These are phyloP conservation scores for Dunckerocampus dactyliophorus DNA, from an alignment of 2,113 vertebrate genomes.

Conservation along the genomic window DNA sequence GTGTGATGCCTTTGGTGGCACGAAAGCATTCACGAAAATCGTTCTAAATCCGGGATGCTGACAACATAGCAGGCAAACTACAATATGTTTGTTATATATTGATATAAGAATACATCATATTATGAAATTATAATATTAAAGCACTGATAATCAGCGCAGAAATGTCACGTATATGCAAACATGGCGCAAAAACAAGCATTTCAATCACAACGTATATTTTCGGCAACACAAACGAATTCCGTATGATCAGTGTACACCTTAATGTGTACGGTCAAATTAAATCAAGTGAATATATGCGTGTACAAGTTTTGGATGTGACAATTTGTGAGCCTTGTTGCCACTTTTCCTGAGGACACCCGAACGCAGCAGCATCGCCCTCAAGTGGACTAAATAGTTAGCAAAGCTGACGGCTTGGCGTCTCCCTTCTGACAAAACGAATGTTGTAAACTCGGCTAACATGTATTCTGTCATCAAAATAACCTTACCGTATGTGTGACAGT, in stretches of 20 bases:
- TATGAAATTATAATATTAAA: too few relatives aligned
- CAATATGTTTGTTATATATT: neutral
- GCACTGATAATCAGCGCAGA: too few relatives aligned
- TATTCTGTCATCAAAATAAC: too few relatives aligned
- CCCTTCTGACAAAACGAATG: neutral
- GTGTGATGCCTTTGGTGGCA: constrained; percentile 4
- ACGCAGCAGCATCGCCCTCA: constrained; percentile 23
- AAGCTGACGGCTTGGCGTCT: neutral
- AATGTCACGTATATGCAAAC: too few relatives aligned
- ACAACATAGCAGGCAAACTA: neutral
- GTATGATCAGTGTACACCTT: too few relatives aligned
- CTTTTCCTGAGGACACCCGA: neutral
- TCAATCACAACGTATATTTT: too few relatives aligned
- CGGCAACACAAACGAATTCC: too few relatives aligned
- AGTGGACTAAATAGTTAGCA: neutral
- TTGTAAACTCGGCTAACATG: neutral
- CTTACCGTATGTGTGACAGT: too few relatives aligned
- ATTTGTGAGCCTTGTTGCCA: neutral
- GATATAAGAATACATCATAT: too few relatives aligned
- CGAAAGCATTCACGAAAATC: neutral
- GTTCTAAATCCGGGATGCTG: neutral
- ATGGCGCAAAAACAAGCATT: too few relatives aligned
- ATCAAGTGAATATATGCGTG: neutral
- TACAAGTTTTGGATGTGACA: neutral
- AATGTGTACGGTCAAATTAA: too few relatives aligned